These are phyloP conservation scores for Coptodon bakossiorum DNA, from an alignment of 2,113 vertebrate species.

Conservation along the genomic window DNA sequence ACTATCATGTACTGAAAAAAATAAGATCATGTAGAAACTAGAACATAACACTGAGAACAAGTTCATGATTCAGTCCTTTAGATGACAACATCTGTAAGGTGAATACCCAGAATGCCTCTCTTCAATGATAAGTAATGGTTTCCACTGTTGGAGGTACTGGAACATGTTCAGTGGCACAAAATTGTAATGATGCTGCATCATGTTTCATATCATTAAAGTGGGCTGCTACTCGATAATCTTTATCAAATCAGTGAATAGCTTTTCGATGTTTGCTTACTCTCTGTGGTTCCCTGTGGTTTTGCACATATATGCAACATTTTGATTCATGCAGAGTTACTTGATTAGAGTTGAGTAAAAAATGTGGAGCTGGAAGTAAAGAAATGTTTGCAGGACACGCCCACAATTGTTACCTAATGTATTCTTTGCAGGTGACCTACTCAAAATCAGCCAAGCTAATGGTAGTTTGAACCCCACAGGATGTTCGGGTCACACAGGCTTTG, in stretches of 20 bases:
- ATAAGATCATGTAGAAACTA: background rate
- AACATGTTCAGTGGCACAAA: background rate
- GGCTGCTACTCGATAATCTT: background rate
- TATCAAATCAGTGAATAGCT: background rate
- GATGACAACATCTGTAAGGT: background rate
- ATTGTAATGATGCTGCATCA: background rate
- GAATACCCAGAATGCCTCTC: background rate
- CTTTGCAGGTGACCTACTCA: background rate
- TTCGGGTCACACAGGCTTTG: accelerated
- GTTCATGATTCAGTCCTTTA: background rate
- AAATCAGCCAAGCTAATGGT: background rate
- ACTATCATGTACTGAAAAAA: background rate
- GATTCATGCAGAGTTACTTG: background rate
- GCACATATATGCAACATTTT: background rate
- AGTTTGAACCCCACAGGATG: background rate
- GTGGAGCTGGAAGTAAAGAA: background rate
- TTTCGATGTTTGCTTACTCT: background rate
- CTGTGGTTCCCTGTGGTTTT: accelerated
- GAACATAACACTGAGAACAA: background rate
- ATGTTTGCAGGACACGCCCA: background rate
- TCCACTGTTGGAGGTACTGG: accelerated
- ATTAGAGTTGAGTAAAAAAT: background rate
- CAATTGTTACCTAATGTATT: background rate
- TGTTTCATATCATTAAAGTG: background rate
- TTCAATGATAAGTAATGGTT: background rate